These are phyloP conservation scores for Enteromius argenteus DNA, from an alignment of 2,797 vertebrate genomes.

Conservation along the genomic window DNA sequence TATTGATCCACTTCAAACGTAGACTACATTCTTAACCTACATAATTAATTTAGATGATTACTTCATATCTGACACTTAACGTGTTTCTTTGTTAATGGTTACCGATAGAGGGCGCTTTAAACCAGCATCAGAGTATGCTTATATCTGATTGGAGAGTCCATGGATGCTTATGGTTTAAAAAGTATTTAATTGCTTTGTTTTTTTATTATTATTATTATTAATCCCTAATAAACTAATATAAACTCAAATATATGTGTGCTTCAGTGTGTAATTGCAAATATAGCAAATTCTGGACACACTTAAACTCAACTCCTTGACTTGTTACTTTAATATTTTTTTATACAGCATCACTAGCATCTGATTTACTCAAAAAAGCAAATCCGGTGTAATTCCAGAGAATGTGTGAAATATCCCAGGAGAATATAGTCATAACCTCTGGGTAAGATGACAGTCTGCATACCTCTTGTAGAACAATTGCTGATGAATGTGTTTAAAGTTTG, in stretches of 20 bases:
- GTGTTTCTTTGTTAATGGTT: not conserved
- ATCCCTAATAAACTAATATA: not conserved
- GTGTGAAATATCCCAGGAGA: slow-evolving; percentile 12
- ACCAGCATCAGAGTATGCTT: not conserved
- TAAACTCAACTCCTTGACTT: not conserved
- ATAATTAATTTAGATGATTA: not conserved
- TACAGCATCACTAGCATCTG: not conserved
- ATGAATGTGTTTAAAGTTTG: slow-evolving; percentile 46
- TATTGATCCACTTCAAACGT: too few species aligned
- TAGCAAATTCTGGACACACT: not conserved
- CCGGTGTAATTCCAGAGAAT: not conserved
- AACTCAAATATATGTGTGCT: not conserved
- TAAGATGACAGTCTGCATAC: slow-evolving; percentile 24
- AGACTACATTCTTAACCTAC: not conserved
- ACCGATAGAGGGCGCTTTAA: slow-evolving; percentile 32
- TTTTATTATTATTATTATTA: not conserved
- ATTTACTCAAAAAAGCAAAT: not conserved
- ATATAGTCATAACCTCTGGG: slow-evolving; percentile 11
- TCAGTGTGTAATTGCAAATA: not conserved
- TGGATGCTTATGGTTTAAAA: not conserved
- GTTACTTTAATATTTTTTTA: not conserved
- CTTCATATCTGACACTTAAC: not conserved
- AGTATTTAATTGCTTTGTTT: not conserved
- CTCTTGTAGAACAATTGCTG: slow-evolving; percentile 50
- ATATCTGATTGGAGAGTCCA: not conserved